Percentiles rank a stretch among this genome's conserved stretches.
Evolutionary conservation across 2,888 invertebrate genomes (phyloP).

Genomic region (Leuctra nigra): DNA sequence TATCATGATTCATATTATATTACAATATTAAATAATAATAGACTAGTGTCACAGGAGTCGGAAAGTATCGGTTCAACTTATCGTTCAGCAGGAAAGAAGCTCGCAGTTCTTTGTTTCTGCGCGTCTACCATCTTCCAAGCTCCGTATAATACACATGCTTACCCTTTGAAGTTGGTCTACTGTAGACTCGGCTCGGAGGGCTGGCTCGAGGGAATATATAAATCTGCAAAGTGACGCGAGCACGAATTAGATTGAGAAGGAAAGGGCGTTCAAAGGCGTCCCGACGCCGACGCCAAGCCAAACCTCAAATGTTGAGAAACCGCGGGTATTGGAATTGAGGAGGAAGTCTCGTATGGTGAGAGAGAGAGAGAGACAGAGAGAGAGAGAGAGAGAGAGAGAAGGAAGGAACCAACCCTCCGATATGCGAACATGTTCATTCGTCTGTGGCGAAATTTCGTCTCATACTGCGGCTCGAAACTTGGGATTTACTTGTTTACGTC

Average conservation of each 20-base stretch:
- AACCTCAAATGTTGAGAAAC: conserved; percentile 16
- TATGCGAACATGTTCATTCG: conserved; percentile 5
- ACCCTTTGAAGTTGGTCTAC: conserved; percentile 14
- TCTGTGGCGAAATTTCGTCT: not conserved
- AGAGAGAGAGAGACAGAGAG: too few relatives aligned
- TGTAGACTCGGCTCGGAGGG: not conserved
- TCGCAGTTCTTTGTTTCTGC: too few relatives aligned
- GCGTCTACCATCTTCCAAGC: too few relatives aligned
- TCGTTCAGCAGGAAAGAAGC: too few relatives aligned
- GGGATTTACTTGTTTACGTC: conserved; percentile 6
- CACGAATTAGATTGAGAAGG: conserved; percentile 9
- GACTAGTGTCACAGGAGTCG: too few relatives aligned
- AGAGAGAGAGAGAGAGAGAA: too few relatives aligned
- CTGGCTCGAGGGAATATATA: conserved; percentile 15
- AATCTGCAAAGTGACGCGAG: conserved; percentile 16
- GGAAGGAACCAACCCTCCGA: not conserved
- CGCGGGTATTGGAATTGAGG: conserved; percentile 11
- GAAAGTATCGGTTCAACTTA: too few relatives aligned
- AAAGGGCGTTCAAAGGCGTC: conserved; percentile 9
- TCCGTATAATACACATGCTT: not conserved
- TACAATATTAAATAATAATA: too few relatives aligned
- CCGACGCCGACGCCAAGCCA: conserved; percentile 5
- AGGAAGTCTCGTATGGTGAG: too few relatives aligned
- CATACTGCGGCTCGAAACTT: conserved; percentile 10
- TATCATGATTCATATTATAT: too few relatives aligned